Percentiles rank a stretch among this genome's conserved stretches.
Evolutionary conservation across 1,140 invertebrate genomes (phyloP).

Genomic region (Meloidogyne chitwoodi): DNA sequence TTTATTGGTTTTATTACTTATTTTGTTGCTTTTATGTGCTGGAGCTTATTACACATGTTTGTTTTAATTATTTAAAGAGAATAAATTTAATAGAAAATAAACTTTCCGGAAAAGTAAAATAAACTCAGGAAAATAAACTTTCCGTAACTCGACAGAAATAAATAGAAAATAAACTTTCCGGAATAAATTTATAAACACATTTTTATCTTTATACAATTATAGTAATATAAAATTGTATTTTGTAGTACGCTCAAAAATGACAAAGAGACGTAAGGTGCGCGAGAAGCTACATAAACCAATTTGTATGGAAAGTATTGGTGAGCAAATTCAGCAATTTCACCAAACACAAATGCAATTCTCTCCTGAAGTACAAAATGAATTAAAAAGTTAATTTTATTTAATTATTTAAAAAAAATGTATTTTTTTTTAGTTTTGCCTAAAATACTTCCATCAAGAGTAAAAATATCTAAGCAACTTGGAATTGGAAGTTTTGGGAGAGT

Average conservation of each 20-base stretch:
- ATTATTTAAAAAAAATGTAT: neutral
- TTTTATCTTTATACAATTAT: too few species aligned
- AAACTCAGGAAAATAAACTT: too few species aligned
- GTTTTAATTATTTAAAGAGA: neutral
- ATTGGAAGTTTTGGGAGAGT: conserved; percentile 96
- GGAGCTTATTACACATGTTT: conserved; percentile 2
- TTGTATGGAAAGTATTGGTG: conserved; percentile 35
- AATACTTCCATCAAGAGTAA: conserved; percentile 25
- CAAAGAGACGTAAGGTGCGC: conserved; percentile 24
- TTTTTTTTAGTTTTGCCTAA: conserved; percentile 39
- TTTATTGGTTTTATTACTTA: neutral
- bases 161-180: neutral
- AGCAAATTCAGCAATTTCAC: conserved; percentile 31
- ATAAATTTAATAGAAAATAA: neutral
- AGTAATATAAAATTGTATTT: neutral
- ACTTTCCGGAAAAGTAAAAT: neutral
- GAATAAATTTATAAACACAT: neutral
- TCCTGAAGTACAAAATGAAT: conserved; percentile 45
- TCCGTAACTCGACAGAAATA: too few species aligned
- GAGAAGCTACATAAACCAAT: conserved; percentile 41
- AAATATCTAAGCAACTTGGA: conserved; percentile 70
- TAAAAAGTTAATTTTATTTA: conserved; percentile 36
- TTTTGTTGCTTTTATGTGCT: neutral
- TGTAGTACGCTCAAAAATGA: conserved; percentile 23
- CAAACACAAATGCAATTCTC: conserved; percentile 28